Conservation (phyloP, 2,888 invertebrate species). For the Ophion ellenae region DNA sequence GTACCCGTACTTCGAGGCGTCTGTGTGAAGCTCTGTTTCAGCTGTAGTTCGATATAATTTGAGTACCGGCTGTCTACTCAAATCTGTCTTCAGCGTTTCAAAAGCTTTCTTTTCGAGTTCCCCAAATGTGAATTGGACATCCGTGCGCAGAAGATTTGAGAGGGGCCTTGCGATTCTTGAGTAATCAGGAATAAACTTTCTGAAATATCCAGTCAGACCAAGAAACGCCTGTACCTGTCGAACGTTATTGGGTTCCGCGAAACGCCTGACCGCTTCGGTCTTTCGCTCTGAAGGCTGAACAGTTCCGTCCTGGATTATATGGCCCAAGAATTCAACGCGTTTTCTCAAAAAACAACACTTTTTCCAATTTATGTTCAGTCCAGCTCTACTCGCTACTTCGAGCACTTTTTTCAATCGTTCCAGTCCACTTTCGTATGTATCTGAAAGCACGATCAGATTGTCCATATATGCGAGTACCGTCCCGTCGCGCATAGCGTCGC, state of each 20-base stretch:
- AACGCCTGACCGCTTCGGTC: slow-evolving; percentile 6
- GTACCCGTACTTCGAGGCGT: neutral
- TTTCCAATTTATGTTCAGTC: neutral
- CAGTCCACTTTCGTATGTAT: too few species aligned
- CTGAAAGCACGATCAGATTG: too few species aligned
- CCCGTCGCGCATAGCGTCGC: too few species aligned
- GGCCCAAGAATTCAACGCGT: slow-evolving; percentile 24
- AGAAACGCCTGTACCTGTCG: neutral
- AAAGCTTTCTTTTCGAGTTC: neutral
- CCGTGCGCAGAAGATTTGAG: too few species aligned
- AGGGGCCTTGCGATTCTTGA: too few species aligned
- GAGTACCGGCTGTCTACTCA: neutral
- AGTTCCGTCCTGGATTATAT: slow-evolving; percentile 14
- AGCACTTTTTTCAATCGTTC: too few species aligned
- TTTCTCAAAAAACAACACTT: too few species aligned
- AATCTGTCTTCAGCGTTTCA: neutral
- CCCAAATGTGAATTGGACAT: too few species aligned
- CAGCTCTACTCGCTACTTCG: too few species aligned
- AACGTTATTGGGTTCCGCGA: neutral
- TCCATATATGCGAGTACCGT: too few species aligned
- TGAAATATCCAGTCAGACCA: neutral
- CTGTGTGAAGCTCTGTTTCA: neutral
- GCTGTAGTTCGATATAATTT: neutral
- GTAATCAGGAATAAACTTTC: too few species aligned
- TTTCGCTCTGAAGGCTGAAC: slow-evolving; percentile 8